Evolutionary conservation across 2,113 vertebrate species (phyloP).

Genomic region (Notarius lentiginosus): DNA sequence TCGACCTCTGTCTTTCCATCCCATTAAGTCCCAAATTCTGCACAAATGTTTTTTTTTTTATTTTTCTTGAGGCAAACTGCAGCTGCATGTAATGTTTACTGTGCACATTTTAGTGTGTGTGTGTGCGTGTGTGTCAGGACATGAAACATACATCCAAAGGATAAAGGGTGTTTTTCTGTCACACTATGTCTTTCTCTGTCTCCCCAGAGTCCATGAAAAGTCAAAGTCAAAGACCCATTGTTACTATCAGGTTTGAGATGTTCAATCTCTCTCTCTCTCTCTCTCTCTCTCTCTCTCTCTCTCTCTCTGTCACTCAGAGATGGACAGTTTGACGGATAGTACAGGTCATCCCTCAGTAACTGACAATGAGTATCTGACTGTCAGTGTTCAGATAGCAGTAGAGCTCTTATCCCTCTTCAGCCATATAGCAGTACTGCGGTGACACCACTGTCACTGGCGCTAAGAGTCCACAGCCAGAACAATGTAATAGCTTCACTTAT

Average conservation of each 20-base stretch:
- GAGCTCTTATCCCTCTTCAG: slow-evolving; percentile 29
- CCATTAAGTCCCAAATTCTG: slow-evolving; percentile 65
- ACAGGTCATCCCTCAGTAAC: slow-evolving; percentile 53
- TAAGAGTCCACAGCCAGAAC: background rate
- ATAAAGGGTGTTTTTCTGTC: background rate
- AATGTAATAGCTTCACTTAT: background rate
- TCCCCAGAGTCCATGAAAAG: slow-evolving; percentile 27
- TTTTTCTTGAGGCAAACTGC: slow-evolving; percentile 56
- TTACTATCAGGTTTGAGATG: slow-evolving; percentile 35
- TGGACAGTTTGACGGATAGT: slow-evolving; percentile 59
- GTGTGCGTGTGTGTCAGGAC: slow-evolving; percentile 39
- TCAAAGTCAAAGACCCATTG: slow-evolving; percentile 31
- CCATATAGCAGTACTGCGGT: slow-evolving; percentile 25
- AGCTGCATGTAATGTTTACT: slow-evolving; percentile 63
- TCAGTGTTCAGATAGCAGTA: slow-evolving; percentile 54
- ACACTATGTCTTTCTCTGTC: slow-evolving; percentile 23
- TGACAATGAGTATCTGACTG: slow-evolving; percentile 62
- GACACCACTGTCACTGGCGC: slow-evolving; percentile 30
- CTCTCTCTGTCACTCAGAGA: slow-evolving; percentile 1
- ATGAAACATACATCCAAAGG: background rate
- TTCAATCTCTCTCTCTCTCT: slow-evolving; percentile 27
- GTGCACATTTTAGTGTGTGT: slow-evolving; percentile 52
- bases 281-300: slow-evolving; percentile 19
- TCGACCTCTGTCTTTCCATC: slow-evolving; percentile 63
- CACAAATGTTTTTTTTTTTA: slow-evolving; percentile 51